Base-by-base conservation (phyloP, 2,797 vertebrate genomes). In the Arctocebus calabarensis region DNA sequence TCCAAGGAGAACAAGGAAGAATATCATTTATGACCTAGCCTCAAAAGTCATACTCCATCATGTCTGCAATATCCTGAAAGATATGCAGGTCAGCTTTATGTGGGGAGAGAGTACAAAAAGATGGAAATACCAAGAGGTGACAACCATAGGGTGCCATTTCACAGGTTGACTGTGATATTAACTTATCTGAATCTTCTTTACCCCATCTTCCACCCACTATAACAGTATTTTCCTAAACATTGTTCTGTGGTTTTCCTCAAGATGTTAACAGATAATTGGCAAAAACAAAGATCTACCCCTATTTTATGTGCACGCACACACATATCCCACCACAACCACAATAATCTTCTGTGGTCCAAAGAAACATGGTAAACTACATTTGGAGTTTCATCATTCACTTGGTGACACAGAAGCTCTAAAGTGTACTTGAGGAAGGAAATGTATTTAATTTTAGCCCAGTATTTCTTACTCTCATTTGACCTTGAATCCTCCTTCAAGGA, bases 381-480 rank as follows among this genome's bases (percentile, higher is more conserved):
- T 34, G 29, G 40, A 71, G 32, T 22, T 14, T 55, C 32, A 0
- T n/a, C 71, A 71, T 61, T 82, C n/a, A 25, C 20, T 45, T 73
- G 70, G 57, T n/a, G 25, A 55, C 79, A 68, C 17, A 55, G 45
- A 71, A 85, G 25, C 40, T 90, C 62, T 57, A 5, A 66, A 43
- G 70, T 62, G 1, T 52, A 57, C 4, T 40, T 20, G 6, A 7
- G 34, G 14, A 78, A 88, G 37, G 45, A 88, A 77, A 88, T 20
- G 5, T 43, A 37, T 43, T 78, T 32, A 29, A 52, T 7, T 59
- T 37, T 74, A 43, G 83, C 37, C 62, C 32, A 91, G 23, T 4
- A 59, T 94, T 94, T 86, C 79, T 89, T 78, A 83, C 74, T 57
- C 7, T 68, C 27, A 61, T 70, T 86, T 92, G 75, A 89, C 37